These are phyloP conservation scores for Temnothorax longispinosus DNA, from an alignment of 1,140 invertebrate species.

Conservation along the genomic window DNA sequence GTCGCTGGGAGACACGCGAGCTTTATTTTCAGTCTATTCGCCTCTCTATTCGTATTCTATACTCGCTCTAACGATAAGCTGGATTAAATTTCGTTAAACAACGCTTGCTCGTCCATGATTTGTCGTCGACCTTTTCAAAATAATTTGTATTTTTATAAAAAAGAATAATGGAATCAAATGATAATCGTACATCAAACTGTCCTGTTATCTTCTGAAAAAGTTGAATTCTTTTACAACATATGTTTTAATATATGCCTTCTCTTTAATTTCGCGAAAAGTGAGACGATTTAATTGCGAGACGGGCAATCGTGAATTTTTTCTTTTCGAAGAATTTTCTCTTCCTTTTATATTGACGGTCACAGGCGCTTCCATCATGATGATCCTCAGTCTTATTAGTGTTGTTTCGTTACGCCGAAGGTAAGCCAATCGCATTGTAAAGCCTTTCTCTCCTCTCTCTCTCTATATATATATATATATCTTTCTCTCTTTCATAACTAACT, in stretches of 20 bases:
- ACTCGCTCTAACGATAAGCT: slow-evolving; percentile 45
- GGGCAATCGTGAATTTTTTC: slow-evolving; percentile 54
- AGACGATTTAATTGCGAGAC: slow-evolving; percentile 37
- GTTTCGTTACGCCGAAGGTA: slow-evolving; percentile 79
- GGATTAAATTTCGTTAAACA: slow-evolving; percentile 52
- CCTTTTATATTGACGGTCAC: slow-evolving; percentile 63
- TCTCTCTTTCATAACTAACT: slow-evolving; percentile 8
- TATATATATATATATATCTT: background rate
- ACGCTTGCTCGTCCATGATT: slow-evolving; percentile 63
- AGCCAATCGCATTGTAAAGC: slow-evolving; percentile 75
- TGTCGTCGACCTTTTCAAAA: background rate
- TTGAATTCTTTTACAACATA: background rate
- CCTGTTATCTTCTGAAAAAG: background rate
- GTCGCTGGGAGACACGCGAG: slow-evolving; percentile 65
- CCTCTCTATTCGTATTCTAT: slow-evolving; percentile 30
- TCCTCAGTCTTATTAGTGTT: slow-evolving; percentile 68
- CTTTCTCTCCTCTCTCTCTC: slow-evolving; percentile 67
- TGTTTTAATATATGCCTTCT: background rate
- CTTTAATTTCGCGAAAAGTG: background rate
- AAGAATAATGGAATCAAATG: background rate
- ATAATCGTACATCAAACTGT: background rate
- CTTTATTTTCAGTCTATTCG: slow-evolving; percentile 64
- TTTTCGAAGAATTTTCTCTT: slow-evolving; percentile 61
- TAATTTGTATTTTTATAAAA: background rate
- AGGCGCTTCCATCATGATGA: slow-evolving; percentile 63